phyloP scores from a whole-genome alignment of 2,113 vertebrate species.

The Mirza zaza region DNA sequence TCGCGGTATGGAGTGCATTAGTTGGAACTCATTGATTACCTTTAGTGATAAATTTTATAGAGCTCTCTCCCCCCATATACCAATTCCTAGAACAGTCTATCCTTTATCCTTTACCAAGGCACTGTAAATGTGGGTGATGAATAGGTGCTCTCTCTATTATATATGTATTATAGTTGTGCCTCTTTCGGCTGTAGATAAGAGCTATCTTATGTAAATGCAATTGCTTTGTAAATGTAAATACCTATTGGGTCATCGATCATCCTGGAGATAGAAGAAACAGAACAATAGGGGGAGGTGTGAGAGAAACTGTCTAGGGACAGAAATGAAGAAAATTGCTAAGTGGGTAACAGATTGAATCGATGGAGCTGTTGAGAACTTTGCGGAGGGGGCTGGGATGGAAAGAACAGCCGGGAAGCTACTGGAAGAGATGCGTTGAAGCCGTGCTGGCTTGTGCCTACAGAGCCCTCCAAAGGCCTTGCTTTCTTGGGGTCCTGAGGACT shows the following conservation, averaged over 20 bases:
- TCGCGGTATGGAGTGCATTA: neutral
- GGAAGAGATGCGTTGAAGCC: neutral
- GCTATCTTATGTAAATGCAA: slow-evolving; percentile 68
- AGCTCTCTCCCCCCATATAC: neutral
- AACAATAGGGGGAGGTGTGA: slow-evolving; percentile 49
- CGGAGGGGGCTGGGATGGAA: neutral
- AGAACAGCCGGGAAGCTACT: neutral
- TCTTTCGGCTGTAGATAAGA: slow-evolving; percentile 58
- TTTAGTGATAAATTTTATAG: slow-evolving; percentile 65
- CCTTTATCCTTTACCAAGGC: slow-evolving; percentile 23
- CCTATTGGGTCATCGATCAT: slow-evolving; percentile 65
- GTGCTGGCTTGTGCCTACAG: neutral
- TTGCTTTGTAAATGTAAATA: slow-evolving; percentile 74
- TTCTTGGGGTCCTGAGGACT: neutral
- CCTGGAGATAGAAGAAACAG: slow-evolving; percentile 53
- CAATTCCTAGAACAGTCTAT: slow-evolving; percentile 53
- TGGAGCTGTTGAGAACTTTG: slow-evolving; percentile 42
- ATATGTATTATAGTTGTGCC: slow-evolving; percentile 53
- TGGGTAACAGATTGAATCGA: slow-evolving; percentile 36
- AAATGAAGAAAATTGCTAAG: slow-evolving; percentile 70
- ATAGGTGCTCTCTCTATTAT: slow-evolving; percentile 53
- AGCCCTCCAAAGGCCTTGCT: neutral
- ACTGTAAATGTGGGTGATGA: slow-evolving; percentile 64
- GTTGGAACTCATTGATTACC: slow-evolving; percentile 69
- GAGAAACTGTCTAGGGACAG: slow-evolving; percentile 50